These are phyloP conservation scores for Heterocephalus glaber DNA, from an alignment of 2,113 vertebrate species.

Conservation along the genomic window DNA sequence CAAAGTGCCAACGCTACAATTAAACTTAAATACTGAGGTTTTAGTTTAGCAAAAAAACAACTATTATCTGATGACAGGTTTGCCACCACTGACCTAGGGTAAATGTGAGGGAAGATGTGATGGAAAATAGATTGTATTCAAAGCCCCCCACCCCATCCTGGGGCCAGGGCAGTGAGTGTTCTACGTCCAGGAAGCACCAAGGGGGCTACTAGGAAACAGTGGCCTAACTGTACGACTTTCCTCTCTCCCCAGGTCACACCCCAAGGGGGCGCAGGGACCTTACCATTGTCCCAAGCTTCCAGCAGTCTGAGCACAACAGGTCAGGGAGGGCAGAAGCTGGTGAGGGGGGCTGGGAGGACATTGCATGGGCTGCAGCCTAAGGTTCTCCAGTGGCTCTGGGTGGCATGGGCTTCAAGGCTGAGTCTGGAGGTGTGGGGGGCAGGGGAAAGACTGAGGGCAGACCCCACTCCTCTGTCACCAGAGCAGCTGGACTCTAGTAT, in stretches of 20 bases:
- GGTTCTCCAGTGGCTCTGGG: neutral
- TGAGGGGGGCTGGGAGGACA: neutral
- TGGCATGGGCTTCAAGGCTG: neutral
- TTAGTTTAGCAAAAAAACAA: neutral
- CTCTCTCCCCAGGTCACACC: constrained; percentile 81
- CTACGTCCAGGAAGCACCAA: neutral
- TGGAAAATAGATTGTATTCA: neutral
- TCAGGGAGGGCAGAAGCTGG: constrained; percentile 62
- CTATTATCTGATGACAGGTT: neutral
- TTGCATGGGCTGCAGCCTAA: neutral
- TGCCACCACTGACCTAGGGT: neutral
- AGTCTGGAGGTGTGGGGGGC: neutral
- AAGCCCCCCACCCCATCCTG: neutral
- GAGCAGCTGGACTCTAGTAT: neutral
- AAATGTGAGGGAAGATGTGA: neutral
- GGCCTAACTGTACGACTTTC: constrained; percentile 48
- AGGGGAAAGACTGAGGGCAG: neutral
- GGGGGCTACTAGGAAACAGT: neutral
- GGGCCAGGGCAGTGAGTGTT: neutral
- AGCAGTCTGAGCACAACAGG: constrained; percentile 94
- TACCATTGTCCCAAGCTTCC: constrained; percentile 90
- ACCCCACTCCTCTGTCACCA: neutral
- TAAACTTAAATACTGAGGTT: neutral
- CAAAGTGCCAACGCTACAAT: neutral
- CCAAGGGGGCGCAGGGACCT: constrained; percentile 79